Evolutionary conservation across 2,888 invertebrate genomes (phyloP), one percentile per base, ranked within the genome.

Genomic region (Danaus chrysippus): DNA sequence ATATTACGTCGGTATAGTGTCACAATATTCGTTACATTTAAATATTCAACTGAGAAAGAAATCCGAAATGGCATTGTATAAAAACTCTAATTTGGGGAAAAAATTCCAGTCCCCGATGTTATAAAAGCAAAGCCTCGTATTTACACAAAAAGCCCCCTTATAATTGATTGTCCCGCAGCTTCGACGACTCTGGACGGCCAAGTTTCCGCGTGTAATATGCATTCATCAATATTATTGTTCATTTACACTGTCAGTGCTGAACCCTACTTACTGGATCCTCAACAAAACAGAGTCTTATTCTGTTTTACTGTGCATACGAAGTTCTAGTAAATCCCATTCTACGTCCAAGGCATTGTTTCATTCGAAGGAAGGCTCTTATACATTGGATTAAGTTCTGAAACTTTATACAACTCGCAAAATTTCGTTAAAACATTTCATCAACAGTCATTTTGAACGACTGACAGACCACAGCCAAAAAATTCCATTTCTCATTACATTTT

Each of bases 401-500:
- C n/a, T 12, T 11, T 12, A 43, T 43, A 12, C 6, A 12, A 46
- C 12, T n/a, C 46, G 15, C 46, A 46, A 12, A 12, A 46, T 46
- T 46, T 15, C 46, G 46, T 8, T 15, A 12, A 46, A 46, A 13
- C 13, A 15, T 46, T 46, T n/a, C 46, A 10, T 46, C n/a, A 46
- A 46, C 46, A 46, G 46, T 46, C 10, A 46, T 46, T 46, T 46
- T 15, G 13, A n/a, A 46, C 15, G 46, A 46, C 46, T 46, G 15
- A 46, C 23, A 34, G 46, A n/a, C 13, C 46, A 43, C 43, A n/a
- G n/a, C 43, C 43, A 43, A 46, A 46, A 46, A 46, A 42, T 61
- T 56, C 17, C 54, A 34, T 55, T 54, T 54, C 59, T 44, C 17
- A 44, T 49, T 46, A 49, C 46, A 54, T 54, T 53, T 53, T 19